Evolutionary conservation across 2,888 invertebrate genomes (phyloP), one percentile per base, ranked within the genome.

Genomic region (Omphaloscelis lunosa): DNA sequence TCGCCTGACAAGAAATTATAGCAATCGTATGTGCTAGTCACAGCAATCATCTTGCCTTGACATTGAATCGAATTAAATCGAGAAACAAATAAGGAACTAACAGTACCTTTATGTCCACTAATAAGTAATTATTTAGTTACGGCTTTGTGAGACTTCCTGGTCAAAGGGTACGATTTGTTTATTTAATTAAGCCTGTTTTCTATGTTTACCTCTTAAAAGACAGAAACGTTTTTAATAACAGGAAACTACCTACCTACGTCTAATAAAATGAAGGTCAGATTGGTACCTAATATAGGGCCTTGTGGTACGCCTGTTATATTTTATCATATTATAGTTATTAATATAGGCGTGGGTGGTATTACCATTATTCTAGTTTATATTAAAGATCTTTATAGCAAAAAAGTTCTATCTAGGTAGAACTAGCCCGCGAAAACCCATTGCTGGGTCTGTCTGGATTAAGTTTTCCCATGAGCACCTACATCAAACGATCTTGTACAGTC

Each of bases 11-110:
- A 69, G 67, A 75, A 75, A 77, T 66, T 70, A 77, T 72, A 67
- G 53, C 70, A 61, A 65, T 73, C 45, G n/a, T 53, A 45, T 65
- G 51, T 77, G 62, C 29, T 56, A 61, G 53, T 45, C 39, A 48
- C 34, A 68, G 72, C 74, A 72, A 71, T 78, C 51, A 82, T 63
- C 51, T 77, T 45, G 71, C 63, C 68, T 72, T 83, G 86, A 70
- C 86, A 83, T 83, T 86, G 72, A 73, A 70, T 78, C 51, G 3
- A 79, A 75, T 74, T 76, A 76, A 83, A 45, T 71, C 61, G 29
- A 34, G 11, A 75, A 75, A 80, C 75, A 86, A 84, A 86, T 79
- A 84, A 84, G 84, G 84, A 84, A 86, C 70, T 74, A 41, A 59
- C 51, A 41, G 41, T 84, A 86, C 79, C 84, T 84, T 77, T 51